Conservation (phyloP, 2,797 vertebrate species). For the Monodelphis domestica region DNA sequence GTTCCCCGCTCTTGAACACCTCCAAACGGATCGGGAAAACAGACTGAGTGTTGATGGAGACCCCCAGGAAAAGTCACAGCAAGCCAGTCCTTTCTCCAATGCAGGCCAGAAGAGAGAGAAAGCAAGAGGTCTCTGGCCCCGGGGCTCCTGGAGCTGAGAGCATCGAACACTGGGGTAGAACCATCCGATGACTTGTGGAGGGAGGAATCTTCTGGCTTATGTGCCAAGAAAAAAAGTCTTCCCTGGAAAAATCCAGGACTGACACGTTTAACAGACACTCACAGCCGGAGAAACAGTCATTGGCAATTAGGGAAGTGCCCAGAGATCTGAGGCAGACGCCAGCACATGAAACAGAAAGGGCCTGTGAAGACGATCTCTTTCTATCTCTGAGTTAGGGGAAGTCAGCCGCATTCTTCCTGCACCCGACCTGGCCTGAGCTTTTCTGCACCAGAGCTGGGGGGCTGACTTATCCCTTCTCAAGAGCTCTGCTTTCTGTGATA, state of each 20-base stretch:
- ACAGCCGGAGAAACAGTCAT: slow-evolving; percentile 76
- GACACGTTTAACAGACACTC: slow-evolving; percentile 76
- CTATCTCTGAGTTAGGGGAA: slow-evolving; percentile 78
- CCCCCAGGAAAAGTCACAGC: too few relatives aligned
- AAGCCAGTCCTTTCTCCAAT: too few relatives aligned
- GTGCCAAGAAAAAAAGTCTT: slow-evolving; percentile 79
- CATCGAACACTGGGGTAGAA: neutral
- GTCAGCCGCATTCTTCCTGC: slow-evolving; percentile 60
- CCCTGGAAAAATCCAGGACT: slow-evolving; percentile 75
- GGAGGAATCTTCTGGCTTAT: slow-evolving; percentile 78
- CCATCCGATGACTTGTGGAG: slow-evolving; percentile 68
- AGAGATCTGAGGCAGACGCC: slow-evolving; percentile 77
- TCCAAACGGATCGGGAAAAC: too few relatives aligned
- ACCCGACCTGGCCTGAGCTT: slow-evolving; percentile 74
- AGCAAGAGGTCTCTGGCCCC: too few relatives aligned
- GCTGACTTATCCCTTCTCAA: slow-evolving; percentile 72
- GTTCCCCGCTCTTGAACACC: too few relatives aligned
- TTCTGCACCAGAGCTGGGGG: slow-evolving; percentile 65
- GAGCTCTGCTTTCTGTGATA: slow-evolving; percentile 78
- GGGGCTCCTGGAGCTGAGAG: too few relatives aligned
- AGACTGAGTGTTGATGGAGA: too few relatives aligned
- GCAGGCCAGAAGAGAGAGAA: too few relatives aligned
- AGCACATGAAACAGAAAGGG: slow-evolving; percentile 70
- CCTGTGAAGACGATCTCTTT: slow-evolving; percentile 57
- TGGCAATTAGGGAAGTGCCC: slow-evolving; percentile 70